Evolutionary conservation across 2,113 vertebrate genomes (phyloP), one percentile per base, ranked within the genome.

Genomic region (Amazona guildingii): DNA sequence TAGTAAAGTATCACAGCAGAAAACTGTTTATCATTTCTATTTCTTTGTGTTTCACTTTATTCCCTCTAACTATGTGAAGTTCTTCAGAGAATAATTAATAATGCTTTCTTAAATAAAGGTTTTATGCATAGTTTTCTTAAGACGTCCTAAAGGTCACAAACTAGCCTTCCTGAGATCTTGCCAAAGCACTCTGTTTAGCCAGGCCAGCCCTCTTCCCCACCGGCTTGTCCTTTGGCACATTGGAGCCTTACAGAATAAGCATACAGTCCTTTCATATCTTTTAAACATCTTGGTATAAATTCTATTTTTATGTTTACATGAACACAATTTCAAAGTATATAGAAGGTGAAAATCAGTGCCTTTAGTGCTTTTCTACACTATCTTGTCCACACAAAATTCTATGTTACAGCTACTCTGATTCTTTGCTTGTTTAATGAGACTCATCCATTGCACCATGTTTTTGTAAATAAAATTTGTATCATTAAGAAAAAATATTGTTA

Each of bases 41-140:
- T 92, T 88, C 46, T 90, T 92, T 91, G 57, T 74, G 85, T 95
- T 92, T 81, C 17, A 23, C 17, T 95, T 85, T 63, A 80, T 86
- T 96, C 51, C 16, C 39, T 69, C 80, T 52, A 79, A 72, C 52
- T 87, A 25, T 55, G 55, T 57, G 72, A 81, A 94, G 51, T 76
- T 93, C 35, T 91, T 91, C 75, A 63, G 69, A 59, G 51, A 52
- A 84, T 82, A 68, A 88, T 88, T 93, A 75, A 44, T 48, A 9
- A 48, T 90, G 43, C 28, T 83, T 29, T 92, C 55, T 62, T 78
- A 83, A 92, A 77, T 51, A 68, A 92, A 81, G 35, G 39, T 90
- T 94, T 74, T 82, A 67, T 81, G 92, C 61, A 41, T 52, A 84
- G 35, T 54, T 88, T 41, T 67, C 46, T 70, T 78, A 74, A 80